A percentile compares a stretch with the other conserved stretches of the same genome.
These are phyloP conservation scores for Omphaloscelis lunosa DNA, from an alignment of 2,888 invertebrate genomes.

Conservation along the genomic window DNA sequence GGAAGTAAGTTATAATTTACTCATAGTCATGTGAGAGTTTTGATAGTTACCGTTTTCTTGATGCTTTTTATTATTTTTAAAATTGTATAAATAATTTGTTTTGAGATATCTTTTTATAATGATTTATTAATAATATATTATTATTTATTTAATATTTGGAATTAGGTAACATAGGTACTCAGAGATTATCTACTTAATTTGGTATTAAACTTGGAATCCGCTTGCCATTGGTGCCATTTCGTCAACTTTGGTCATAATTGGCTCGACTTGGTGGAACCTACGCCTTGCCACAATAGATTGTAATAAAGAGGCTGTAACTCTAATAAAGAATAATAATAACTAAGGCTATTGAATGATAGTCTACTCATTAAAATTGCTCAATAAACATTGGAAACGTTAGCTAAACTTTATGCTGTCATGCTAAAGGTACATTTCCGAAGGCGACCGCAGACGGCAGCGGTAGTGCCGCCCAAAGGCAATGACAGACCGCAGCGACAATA, in stretches of 20 bases:
- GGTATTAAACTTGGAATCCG: not conserved
- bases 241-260: not conserved
- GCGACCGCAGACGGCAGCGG: not conserved
- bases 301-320: constrained; percentile 9
- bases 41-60: constrained; percentile 42
- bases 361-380: constrained; percentile 16
- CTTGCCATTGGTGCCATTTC: not conserved
- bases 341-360: constrained; percentile 10
- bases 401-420: not conserved
- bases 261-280: not conserved
- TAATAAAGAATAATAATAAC: not conserved
- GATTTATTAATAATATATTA: no score
- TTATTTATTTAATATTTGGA: not conserved
- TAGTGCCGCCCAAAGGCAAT: not conserved
- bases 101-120: constrained; percentile 21
- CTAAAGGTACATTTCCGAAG: not conserved
- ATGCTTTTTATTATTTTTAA: constrained; percentile 31
- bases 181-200: not conserved
- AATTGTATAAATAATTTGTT: constrained; percentile 27
- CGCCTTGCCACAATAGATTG: constrained; percentile 15
- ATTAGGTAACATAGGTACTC: constrained; percentile 6
- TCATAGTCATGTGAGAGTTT: constrained; percentile 21
- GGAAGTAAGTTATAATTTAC: not conserved
- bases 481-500: not conserved
- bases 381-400: constrained; percentile 10